phyloP scores from a whole-genome alignment of 2,888 invertebrate genomes.

The Drosophila nr. perissopoda region DNA sequence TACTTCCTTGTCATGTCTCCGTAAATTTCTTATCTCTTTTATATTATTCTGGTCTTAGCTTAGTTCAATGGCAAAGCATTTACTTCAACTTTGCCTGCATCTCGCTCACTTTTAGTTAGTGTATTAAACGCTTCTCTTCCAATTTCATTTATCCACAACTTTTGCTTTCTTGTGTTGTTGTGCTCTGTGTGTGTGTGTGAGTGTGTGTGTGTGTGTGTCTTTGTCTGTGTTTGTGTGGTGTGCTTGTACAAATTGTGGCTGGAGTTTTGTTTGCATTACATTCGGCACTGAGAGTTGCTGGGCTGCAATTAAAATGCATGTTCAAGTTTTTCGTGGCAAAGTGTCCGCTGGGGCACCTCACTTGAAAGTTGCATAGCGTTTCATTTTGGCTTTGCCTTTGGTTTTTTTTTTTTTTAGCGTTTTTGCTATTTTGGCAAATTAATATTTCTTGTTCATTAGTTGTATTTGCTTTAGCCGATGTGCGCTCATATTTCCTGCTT shows the following conservation, averaged over 20 bases:
- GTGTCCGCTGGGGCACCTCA: slow-evolving; percentile 57
- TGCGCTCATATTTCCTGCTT: slow-evolving; percentile 73
- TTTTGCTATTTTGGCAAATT: slow-evolving; percentile 61
- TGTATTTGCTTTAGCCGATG: slow-evolving; percentile 66
- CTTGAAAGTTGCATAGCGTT: slow-evolving; percentile 56
- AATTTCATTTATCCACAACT: slow-evolving; percentile 6
- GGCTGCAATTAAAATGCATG: slow-evolving; percentile 77
- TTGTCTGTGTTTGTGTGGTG: slow-evolving; percentile 1
- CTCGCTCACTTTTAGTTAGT: background rate
- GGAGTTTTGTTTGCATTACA: slow-evolving; percentile 67
- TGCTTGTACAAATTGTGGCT: slow-evolving; percentile 71
- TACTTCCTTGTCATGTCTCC: background rate
- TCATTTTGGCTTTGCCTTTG: slow-evolving; percentile 12
- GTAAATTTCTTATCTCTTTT: background rate
- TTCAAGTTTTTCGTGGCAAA: slow-evolving; percentile 72
- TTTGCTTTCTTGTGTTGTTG: slow-evolving; percentile 36
- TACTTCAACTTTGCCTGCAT: background rate
- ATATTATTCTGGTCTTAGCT: too few relatives aligned
- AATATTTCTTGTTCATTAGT: slow-evolving; percentile 79
- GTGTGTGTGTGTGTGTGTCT: slow-evolving; percentile 7
- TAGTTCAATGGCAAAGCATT: background rate
- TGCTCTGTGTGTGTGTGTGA: background rate
- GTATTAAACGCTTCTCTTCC: slow-evolving; percentile 21
- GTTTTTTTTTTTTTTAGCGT: slow-evolving; percentile 8
- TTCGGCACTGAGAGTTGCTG: slow-evolving; percentile 42